Base-by-base conservation (phyloP, 2,888 invertebrate species). In the Stenoptilia bipunctidactyla region DNA sequence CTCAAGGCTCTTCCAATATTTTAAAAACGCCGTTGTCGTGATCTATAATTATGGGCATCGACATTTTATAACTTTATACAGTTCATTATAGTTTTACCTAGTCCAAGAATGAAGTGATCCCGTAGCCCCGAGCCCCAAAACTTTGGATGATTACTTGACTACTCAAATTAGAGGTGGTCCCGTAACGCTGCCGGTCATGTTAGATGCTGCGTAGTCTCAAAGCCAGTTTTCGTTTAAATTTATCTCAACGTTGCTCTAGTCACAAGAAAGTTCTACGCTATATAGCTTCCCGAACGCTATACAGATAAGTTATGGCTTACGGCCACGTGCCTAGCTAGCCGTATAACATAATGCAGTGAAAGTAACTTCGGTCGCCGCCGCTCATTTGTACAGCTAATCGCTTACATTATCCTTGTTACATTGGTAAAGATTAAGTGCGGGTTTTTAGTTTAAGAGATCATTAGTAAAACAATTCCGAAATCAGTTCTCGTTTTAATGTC, bases 121-220 rank as follows among this genome's bases (percentile, higher is more conserved):
- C 20, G 8, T 30, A 12, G n/a, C 30, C 30, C 30, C 2, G 3
- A 30, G 30, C n/a, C 2, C 2, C n/a, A 10, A 8, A 12, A 4
- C 10, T 3, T 8, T n/a, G 30, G 30, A 10, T 30, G 12, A 30
- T 30, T 12, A 30, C n/a, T 20, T 12, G 30, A n/a, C 30, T 30
- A 30, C 30, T 30, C 30, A n/a, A 30, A 30, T 30, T 12, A 30
- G 30, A n/a, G 30, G 30, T 30, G 30, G 30, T 30, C 30, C 12
- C 30, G 20, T 8, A 3, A 20, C 8, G 4, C 3, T 20, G 8
- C 3, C 8, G 20, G 8, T 8, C 4, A 20, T 5, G 8, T 20
- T 20, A 5, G 20, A 20, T 3, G n/a, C n/a, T n/a, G n/a, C n/a
- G n/a, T n/a, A n/a, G n/a, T n/a, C n/a, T n/a, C n/a, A n/a, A n/a